phyloP scores from a whole-genome alignment of 2,888 invertebrate species.

The Acrocyrtus sp. region DNA sequence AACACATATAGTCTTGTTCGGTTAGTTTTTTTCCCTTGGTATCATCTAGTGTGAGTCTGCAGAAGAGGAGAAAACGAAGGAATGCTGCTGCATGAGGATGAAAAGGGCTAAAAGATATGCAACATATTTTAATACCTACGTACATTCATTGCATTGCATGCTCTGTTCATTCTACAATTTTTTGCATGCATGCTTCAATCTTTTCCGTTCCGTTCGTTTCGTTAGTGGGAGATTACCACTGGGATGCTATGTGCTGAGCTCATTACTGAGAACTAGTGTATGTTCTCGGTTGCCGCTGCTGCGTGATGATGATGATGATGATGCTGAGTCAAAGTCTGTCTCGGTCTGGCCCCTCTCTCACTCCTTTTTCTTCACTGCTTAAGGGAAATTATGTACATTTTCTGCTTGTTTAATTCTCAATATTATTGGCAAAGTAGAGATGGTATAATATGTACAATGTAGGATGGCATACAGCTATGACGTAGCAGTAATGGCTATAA shows the following conservation, averaged over 20 bases:
- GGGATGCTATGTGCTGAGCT: too few relatives aligned
- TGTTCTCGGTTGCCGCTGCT: constrained; percentile 38
- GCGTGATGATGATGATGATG: too few relatives aligned
- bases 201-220: too few relatives aligned
- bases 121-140: neutral
- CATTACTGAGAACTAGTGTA: constrained; percentile 7
- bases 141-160: constrained; percentile 25
- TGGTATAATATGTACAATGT: neutral
- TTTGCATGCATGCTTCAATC: constrained; percentile 42
- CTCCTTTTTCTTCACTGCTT: constrained; percentile 11
- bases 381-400: too few relatives aligned
- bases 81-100: too few relatives aligned
- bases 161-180: too few relatives aligned
- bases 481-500: too few relatives aligned
- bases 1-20: constrained; percentile 9
- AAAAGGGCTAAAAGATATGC: constrained; percentile 1
- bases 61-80: constrained; percentile 18
- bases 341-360: constrained; percentile 27
- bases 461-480: too few relatives aligned
- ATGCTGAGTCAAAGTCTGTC: too few relatives aligned
- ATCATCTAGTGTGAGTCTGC: constrained; percentile 23
- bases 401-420: constrained; percentile 22
- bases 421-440: too few relatives aligned
- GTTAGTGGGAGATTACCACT: too few relatives aligned
- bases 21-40: too few relatives aligned